Base-by-base conservation (phyloP, 2,888 invertebrate genomes). In the Uloborus plumipes region DNA sequence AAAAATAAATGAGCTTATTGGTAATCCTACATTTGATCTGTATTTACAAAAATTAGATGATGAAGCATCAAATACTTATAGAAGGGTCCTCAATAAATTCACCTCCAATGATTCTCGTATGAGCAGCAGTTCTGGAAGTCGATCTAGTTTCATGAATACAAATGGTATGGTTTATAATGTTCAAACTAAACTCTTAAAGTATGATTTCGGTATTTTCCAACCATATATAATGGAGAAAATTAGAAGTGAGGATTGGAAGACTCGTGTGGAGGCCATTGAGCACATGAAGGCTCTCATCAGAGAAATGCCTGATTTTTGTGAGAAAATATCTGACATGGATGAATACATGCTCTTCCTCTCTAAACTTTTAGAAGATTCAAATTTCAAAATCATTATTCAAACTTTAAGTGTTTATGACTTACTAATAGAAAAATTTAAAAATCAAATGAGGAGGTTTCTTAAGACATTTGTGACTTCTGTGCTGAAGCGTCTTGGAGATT, bases 261-360 rank as follows among this genome's bases (percentile, higher is more conserved):
- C 90, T 3, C 89, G 92, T 76, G 90, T 91, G 26, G 90, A 91
- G 77, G 92, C 91, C 15, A 88, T 92, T 78, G 92, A 93, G 86
- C 90, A 92, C 86, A 89, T 93, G 65, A 90, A 91, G 84, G 89
- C 89, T 18, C 90, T 91, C 50, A 88, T 94, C 50, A 71, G 74
- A 47, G 78, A 80, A 20, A 76, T 65, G 9, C 69, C 69, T 13
- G 83, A 84, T 61, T 79, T 80, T 26, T 67, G 67, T 22, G 87
- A 89, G 65, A 90, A 93, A 67, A 91, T 92, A 86, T 92, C 93
- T 2, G 91, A 92, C 88, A 89, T 94, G 87, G 91, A 92, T 85
- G 90, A 92, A 47, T 91, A 94, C 84, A 90, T 94, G 77, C 91
- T 92, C 86, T 92, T 93, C 47, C 89, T 94, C 26, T 89, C 89